A percentile compares a stretch with the other conserved stretches of the same genome.
Conservation (phyloP, 2,888 invertebrate genomes). For the Eurois occulta region DNA sequence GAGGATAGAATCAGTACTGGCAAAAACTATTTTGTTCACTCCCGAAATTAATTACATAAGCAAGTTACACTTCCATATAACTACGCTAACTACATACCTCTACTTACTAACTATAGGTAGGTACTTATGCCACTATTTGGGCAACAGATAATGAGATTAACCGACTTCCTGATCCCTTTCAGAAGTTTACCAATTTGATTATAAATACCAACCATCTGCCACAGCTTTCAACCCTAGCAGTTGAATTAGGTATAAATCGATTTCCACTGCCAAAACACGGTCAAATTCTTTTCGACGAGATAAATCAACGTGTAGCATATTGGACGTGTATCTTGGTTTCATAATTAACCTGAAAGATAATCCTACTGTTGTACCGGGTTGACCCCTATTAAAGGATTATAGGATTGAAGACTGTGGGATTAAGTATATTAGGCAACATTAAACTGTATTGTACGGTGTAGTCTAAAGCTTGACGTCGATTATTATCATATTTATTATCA, state of each 20-base stretch:
- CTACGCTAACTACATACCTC: not conserved
- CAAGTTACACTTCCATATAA: conserved; percentile 15
- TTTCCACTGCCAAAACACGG: not conserved
- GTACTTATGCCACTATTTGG: conserved; percentile 19
- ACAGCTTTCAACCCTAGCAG: conserved; percentile 26
- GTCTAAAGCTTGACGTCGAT: not conserved
- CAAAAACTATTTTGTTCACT: not conserved
- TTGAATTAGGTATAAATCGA: conserved; percentile 31
- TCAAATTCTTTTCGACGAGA: not conserved
- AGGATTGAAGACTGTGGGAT: conserved; percentile 4
- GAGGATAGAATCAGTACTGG: not conserved
- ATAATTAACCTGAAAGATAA: conserved; percentile 23
- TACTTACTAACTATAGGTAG: conserved; percentile 1
- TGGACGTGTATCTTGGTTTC: conserved; percentile 15
- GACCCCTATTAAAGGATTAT: conserved; percentile 16
- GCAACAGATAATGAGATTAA: conserved; percentile 50
- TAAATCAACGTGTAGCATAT: conserved; percentile 13
- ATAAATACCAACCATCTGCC: conserved; percentile 41
- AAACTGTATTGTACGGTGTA: conserved; percentile 21
- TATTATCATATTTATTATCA: not conserved
- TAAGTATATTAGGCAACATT: conserved; percentile 26
- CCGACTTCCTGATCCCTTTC: conserved; percentile 54
- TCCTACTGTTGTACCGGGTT: conserved; percentile 8
- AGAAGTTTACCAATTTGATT: conserved; percentile 56
- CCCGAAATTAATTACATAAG: conserved; percentile 15